Evolutionary conservation across 2,113 vertebrate species (phyloP).

Genomic region (Cynocephalus volans): DNA sequence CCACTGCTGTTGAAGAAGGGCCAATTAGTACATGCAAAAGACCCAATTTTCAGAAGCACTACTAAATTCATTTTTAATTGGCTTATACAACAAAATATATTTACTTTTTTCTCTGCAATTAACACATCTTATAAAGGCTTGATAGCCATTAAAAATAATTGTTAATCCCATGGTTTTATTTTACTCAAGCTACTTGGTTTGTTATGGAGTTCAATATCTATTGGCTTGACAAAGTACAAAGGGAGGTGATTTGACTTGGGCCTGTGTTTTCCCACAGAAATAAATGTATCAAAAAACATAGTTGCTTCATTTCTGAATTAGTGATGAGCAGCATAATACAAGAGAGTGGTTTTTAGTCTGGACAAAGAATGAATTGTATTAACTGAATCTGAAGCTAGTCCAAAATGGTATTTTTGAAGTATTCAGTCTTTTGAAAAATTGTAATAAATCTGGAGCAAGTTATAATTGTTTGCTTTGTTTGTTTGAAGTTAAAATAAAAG

Average conservation of each 20-base stretch:
- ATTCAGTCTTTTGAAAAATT: background rate
- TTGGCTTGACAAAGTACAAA: background rate
- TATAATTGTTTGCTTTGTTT: background rate
- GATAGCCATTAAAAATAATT: background rate
- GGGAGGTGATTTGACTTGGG: background rate
- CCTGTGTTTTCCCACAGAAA: constrained; percentile 30
- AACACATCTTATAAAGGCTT: background rate
- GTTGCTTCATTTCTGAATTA: background rate
- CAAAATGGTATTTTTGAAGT: background rate
- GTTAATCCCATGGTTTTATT: background rate
- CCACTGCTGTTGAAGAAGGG: background rate
- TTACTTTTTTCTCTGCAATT: background rate
- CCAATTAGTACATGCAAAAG: background rate
- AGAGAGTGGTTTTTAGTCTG: background rate
- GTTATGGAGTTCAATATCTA: background rate
- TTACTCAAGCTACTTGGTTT: background rate
- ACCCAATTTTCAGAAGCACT: background rate
- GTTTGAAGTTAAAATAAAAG: constrained; percentile 25
- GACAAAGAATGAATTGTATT: background rate
- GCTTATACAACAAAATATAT: background rate
- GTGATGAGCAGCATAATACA: background rate
- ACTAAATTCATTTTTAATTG: constrained; percentile 27
- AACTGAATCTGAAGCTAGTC: background rate
- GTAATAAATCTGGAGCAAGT: background rate
- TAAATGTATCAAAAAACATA: background rate